A percentile compares a stretch with the other conserved stretches of the same genome.
phyloP scores from a whole-genome alignment of 1,140 invertebrate species.

The Orussus abietinus region DNA sequence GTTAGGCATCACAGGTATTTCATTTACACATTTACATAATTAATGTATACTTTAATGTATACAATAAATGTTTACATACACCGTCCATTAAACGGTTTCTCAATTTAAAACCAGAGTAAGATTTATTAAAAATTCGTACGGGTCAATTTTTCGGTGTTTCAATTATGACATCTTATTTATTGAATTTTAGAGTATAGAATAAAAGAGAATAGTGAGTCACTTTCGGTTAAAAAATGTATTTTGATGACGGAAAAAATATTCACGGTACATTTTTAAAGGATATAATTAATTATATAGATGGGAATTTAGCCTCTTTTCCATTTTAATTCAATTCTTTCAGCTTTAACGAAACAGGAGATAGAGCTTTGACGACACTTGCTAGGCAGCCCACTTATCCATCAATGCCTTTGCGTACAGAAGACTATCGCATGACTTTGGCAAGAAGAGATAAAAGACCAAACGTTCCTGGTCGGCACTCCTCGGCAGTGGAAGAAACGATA shows the following conservation, averaged over 20 bases:
- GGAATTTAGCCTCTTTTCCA: neutral
- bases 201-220: too few species aligned
- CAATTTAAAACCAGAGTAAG: neutral
- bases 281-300: too few species aligned
- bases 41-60: constrained; percentile 4
- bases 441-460: constrained; percentile 39
- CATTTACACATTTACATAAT: too few species aligned
- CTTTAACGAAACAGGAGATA: constrained; percentile 50
- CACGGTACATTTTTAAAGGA: too few species aligned
- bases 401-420: constrained; percentile 47
- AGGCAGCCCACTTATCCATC: constrained; percentile 49
- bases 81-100: neutral
- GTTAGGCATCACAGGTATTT: constrained; percentile 51
- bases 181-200: too few species aligned
- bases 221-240: too few species aligned
- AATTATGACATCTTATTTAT: too few species aligned
- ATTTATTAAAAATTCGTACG: neutral
- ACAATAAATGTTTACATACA: neutral
- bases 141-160: constrained; percentile 6
- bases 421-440: constrained; percentile 41
- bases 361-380: constrained; percentile 45
- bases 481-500: constrained; percentile 2
- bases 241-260: too few species aligned
- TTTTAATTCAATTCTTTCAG: constrained; percentile 19
- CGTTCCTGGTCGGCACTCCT: constrained; percentile 10